A percentile compares a stretch with the other conserved stretches of the same genome.
Evolutionary conservation across 2,113 vertebrate species (phyloP).

Genomic region (Tupaia tana): DNA sequence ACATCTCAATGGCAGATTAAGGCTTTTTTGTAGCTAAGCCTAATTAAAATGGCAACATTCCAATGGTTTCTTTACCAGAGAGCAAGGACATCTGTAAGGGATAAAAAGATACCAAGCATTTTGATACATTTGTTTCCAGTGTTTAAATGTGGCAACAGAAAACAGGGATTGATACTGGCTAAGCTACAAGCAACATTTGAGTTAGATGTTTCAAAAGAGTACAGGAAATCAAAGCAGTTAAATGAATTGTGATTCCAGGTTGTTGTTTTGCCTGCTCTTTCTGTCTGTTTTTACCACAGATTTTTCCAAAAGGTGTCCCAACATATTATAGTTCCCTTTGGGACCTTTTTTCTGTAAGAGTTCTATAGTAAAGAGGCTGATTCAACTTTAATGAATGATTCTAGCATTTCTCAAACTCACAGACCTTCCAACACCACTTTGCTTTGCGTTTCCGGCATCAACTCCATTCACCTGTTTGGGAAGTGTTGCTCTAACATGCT

Average conservation of each 20-base stretch:
- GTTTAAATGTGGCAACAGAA: slow-evolving; percentile 63
- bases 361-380: slow-evolving; percentile 5
- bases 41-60: slow-evolving; percentile 83
- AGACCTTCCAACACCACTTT: background rate
- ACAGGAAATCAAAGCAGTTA: slow-evolving; percentile 49
- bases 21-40: slow-evolving; percentile 68
- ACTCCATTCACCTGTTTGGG: background rate
- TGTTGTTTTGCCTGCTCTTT: background rate
- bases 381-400: slow-evolving; percentile 50
- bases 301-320: background rate
- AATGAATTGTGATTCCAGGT: slow-evolving; percentile 43
- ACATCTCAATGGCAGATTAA: slow-evolving; percentile 76
- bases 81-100: slow-evolving; percentile 70
- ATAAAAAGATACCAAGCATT: slow-evolving; percentile 76
- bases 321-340: background rate
- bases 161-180: slow-evolving; percentile 49
- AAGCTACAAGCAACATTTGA: slow-evolving; percentile 50
- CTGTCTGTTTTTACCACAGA: slow-evolving; percentile 33
- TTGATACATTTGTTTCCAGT: slow-evolving; percentile 68
- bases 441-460: background rate
- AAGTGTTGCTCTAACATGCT: background rate
- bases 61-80: slow-evolving; percentile 72
- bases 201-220: slow-evolving; percentile 59
- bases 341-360: background rate
- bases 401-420: slow-evolving; percentile 2